Base-by-base conservation (phyloP, 1,140 invertebrate species). In the Euura saliciscinereae region DNA sequence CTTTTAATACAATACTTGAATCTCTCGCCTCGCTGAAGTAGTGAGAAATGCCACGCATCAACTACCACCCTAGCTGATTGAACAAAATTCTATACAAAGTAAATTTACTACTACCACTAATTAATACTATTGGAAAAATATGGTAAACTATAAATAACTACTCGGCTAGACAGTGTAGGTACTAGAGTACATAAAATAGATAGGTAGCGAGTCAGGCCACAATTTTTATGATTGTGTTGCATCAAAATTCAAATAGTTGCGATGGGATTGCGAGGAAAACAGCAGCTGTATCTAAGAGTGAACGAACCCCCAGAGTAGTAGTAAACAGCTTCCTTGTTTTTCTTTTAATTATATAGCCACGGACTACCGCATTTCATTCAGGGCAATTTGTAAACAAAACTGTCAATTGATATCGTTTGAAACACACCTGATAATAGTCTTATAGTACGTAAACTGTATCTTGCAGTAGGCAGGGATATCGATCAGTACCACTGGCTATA, bases 141-240 rank as follows among this genome's bases (percentile, higher is more conserved):
- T 71, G 68, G 65, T 73, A 72, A 76, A 78, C 72, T 80, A 78
- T 77, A 78, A 80, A 80, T 74, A 74, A 76, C 77, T 78, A 82
- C 69, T 84, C 76, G 79, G 78, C 74, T 85, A 84, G 78, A 77
- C 78, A 77, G 81, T 79, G 73, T 84, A 84, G 79, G 70, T 78
- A 72, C 78, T 83, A 85, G 80, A 80, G 65, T 75, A 82, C 74
- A 68, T 45, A 70, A 72, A 45, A 46, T 65, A 69, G 51, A 46
- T 11, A 59, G 65, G 11, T 43, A 65, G 11, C 6, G 68, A 69
- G 43, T 69, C 43, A n/a, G 0, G 68, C 68, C 68, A 44, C 7
- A 44, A 45, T 10, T 67, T 44, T 67, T 5, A 43, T 42, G 3
- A 59, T 59, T 59, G 51, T 6, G 5, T 59, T 59, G 51, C 13